Evolutionary conservation across 1,140 invertebrate genomes (phyloP).

Genomic region (Cherax destructor): DNA sequence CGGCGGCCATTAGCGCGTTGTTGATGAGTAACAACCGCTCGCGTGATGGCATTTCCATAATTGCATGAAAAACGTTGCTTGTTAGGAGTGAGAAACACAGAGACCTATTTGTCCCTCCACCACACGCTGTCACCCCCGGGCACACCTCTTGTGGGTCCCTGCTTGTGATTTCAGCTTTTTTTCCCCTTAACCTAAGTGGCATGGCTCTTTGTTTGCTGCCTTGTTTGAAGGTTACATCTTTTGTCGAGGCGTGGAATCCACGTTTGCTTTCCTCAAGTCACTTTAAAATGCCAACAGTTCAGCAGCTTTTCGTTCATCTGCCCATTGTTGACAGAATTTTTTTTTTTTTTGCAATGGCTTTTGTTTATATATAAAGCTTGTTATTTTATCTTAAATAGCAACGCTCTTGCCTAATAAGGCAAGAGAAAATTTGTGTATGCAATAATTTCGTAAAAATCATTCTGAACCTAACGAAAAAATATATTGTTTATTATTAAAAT

Average conservation of each 20-base stretch:
- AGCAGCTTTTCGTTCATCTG: background rate
- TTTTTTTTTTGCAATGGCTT: too few species aligned
- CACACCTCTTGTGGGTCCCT: too few species aligned
- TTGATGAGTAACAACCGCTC: background rate
- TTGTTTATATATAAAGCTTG: too few species aligned
- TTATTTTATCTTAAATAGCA: too few species aligned
- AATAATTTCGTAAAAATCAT: too few species aligned
- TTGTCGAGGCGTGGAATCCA: background rate
- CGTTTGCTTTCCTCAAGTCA: background rate
- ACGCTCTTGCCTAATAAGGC: too few species aligned
- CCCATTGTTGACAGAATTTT: too few species aligned
- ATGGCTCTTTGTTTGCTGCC: background rate
- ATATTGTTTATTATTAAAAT: too few species aligned
- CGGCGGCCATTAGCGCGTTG: background rate
- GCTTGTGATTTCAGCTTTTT: background rate
- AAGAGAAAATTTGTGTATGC: too few species aligned
- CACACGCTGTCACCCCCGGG: conserved; percentile 15
- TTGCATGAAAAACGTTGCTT: conserved; percentile 40
- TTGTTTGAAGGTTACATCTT: background rate
- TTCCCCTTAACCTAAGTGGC: background rate
- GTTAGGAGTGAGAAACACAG: conserved; percentile 31
- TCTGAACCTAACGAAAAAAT: too few species aligned
- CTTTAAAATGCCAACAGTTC: too few species aligned
- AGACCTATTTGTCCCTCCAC: conserved; percentile 28
- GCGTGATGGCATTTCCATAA: conserved; percentile 42